A percentile compares a stretch with the other conserved stretches of the same genome.
phyloP scores from a whole-genome alignment of 2,888 invertebrate genomes.

The Tipula vernalis region DNA sequence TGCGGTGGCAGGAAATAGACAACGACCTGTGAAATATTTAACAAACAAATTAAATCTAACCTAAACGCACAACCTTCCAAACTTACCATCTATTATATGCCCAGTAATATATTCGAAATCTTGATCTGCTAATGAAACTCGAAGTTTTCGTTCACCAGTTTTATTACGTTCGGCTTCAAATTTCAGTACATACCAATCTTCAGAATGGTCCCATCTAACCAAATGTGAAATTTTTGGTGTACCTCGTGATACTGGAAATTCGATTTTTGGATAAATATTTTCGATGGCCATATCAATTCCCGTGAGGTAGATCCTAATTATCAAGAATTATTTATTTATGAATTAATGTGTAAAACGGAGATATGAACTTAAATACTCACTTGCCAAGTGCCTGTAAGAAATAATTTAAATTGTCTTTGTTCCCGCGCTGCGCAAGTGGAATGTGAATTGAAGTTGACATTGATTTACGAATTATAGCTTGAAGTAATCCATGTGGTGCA shows the following conservation, averaged over 20 bases:
- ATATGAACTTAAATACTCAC: conserved; percentile 25
- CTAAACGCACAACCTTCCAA: conserved; percentile 18
- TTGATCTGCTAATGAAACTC: conserved; percentile 48
- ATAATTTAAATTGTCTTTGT: conserved; percentile 35
- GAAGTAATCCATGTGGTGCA: conserved; percentile 55
- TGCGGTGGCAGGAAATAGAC: conserved; percentile 62
- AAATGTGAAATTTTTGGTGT: conserved; percentile 75
- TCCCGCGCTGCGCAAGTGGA: conserved; percentile 45
- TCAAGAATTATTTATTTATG: background rate
- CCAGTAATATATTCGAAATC: conserved; percentile 60
- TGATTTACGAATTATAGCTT: conserved; percentile 50
- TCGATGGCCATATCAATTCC: conserved; percentile 65
- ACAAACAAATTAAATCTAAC: background rate
- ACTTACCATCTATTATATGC: conserved; percentile 68
- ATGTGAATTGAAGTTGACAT: conserved; percentile 42
- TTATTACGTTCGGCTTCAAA: conserved; percentile 53
- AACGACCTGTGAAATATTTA: background rate
- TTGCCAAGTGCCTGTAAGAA: conserved; percentile 37
- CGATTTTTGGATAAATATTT: conserved; percentile 59
- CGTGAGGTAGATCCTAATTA: conserved; percentile 53
- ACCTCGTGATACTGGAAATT: conserved; percentile 73
- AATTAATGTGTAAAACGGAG: no score
- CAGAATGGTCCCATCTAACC: conserved; percentile 80
- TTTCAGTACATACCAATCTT: conserved; percentile 60
- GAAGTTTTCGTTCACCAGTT: conserved; percentile 50